A percentile compares a stretch with the other conserved stretches of the same genome.
Evolutionary conservation across 2,888 invertebrate species (phyloP).

Genomic region (Pristionchus mayeri): DNA sequence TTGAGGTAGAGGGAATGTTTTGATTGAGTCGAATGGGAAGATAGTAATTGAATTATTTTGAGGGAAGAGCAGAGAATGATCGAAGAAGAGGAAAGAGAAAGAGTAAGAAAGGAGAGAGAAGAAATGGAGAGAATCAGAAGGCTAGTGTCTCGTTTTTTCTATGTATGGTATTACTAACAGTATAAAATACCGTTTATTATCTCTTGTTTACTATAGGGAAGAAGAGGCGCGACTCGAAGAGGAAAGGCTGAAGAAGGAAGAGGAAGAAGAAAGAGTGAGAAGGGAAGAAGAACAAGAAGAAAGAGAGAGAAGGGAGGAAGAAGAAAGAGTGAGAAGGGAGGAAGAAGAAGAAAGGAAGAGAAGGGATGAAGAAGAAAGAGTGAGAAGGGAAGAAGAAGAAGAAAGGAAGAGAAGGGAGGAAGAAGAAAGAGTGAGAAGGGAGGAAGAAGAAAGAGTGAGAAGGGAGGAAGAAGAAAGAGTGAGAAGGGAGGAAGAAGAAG

Average conservation of each 20-base stretch:
- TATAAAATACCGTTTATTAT: not conserved
- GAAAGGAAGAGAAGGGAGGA: not conserved
- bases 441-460: not conserved
- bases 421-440: too few relatives aligned
- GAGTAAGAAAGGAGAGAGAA: not conserved
- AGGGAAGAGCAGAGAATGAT: not conserved
- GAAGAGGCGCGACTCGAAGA: not conserved
- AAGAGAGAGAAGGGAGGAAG: not conserved
- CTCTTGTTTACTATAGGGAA: not conserved
- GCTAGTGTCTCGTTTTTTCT: not conserved
- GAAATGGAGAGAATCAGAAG: slow-evolving; percentile 9
- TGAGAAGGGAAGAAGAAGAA: not conserved
- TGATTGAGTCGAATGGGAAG: too few relatives aligned
- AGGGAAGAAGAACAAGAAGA: not conserved
- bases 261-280: not conserved
- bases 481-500: slow-evolving; percentile 40
- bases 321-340: slow-evolving; percentile 5
- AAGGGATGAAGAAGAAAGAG: not conserved
- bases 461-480: too few relatives aligned
- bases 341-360: not conserved
- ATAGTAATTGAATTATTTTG: not conserved
- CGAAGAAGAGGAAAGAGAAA: slow-evolving; percentile 13
- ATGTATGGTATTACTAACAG: not conserved
- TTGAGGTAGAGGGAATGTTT: too few relatives aligned
- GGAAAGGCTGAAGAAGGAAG: slow-evolving; percentile 6